Conservation (phyloP, 1,140 invertebrate genomes). For the Macrobrachium rosenbergii region DNA sequence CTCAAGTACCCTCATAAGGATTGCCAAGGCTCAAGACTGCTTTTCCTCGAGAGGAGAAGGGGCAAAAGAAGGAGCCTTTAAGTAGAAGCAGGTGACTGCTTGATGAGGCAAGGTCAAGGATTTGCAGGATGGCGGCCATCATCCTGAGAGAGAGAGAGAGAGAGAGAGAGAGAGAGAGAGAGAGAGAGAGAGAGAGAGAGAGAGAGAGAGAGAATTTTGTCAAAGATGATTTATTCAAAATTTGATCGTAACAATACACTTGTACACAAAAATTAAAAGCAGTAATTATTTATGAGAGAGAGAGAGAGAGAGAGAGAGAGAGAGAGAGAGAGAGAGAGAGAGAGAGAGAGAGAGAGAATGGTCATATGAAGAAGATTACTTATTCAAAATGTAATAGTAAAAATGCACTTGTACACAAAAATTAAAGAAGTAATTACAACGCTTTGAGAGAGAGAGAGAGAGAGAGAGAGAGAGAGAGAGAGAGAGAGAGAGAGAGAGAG, state of each 20-base stretch:
- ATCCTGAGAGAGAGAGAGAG: neutral
- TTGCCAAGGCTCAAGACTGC: neutral
- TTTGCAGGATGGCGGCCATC: too few relatives aligned
- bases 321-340: neutral
- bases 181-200: neutral
- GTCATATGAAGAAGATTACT: neutral
- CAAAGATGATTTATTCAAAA: neutral
- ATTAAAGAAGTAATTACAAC: neutral
- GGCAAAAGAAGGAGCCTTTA: neutral
- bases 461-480: neutral
- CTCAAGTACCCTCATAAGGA: neutral
- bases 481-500: slow-evolving; percentile 13
- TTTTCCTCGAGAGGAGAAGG: neutral
- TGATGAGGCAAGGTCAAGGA: neutral
- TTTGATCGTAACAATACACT: fast-evolving
- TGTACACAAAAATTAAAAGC: neutral
- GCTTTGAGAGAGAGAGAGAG: neutral
- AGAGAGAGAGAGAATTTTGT: neutral
- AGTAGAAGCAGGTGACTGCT: neutral
- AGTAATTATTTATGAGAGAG: neutral
- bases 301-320: neutral
- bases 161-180: neutral
- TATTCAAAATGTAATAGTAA: too few relatives aligned
- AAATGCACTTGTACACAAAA: too few relatives aligned
- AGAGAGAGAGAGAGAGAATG: slow-evolving; percentile 5